Conservation (phyloP, 1,140 invertebrate species). For the Caenorhabditis elegans region WBcel235 BX284605.5:7457001-7457500, state of each 20-base stretch:
- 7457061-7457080: not conserved
- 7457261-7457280: not conserved
- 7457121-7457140: constrained; percentile 6
- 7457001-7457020: not conserved
- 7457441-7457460: not conserved
- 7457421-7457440: not conserved
- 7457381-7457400: not conserved
- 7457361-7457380: not conserved
- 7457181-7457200: not conserved
- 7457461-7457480: no score
- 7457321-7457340: not conserved
- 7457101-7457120: no score
- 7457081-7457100: not conserved
- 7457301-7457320: not conserved
- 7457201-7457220: not conserved
- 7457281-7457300: not conserved
- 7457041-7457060: not conserved
- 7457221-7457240: not conserved
- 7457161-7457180: not conserved
- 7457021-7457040: not conserved
- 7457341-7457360: not conserved
- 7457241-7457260: not conserved
- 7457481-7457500: no score
- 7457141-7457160: not conserved
- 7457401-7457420: not conserved